Evolutionary conservation across 1,140 invertebrate genomes (phyloP), one percentile per base, ranked within the genome.

Genomic region (Trichonephila clavata): DNA sequence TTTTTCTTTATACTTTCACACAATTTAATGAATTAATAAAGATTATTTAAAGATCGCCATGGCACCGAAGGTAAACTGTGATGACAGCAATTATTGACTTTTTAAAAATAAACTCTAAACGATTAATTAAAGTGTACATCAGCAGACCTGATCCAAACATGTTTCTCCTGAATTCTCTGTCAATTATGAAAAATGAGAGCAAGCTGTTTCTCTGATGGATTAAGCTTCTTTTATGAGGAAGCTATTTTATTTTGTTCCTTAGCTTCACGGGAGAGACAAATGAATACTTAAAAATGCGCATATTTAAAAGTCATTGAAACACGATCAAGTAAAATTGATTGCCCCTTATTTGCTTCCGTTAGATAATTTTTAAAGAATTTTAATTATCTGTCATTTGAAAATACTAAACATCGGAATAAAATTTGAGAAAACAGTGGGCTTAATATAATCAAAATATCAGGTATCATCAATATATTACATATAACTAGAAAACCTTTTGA

Each of bases 181-280:
- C 81, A 84, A 87, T 87, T 87, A 87, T 10, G 86, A 63, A 87
- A 63, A 63, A 87, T 87, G 86, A 87, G 21, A 57, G 27, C 86
- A 87, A 65, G 86, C 60, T 87, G 86, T 87, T 87, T 20, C 27
- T 63, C 32, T 87, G 86, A 87, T 87, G 86, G 59, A 87, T 87
- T 63, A 83, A 21, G 21, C 10, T n/a, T 83, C 7, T 57, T 57
- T 83, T 57, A n/a, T 6, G 50, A 83, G 24, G 27, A 83, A 39
- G 13, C n/a, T 5, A 71, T 32, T 32, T 71, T 71, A 71, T 71
- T 71, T 71, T 71, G 27, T 32, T 71, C 14, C 14, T 71, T 32
- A 4, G 24, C 14, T 71, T 27, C 16, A 32, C 13, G 8, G 14
- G 14, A 6, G 68, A 71, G 0, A 24, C 21, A 65, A 65, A 10